Conservation (phyloP, 2,888 invertebrate species). For the Hanleya hanleyi region DNA sequence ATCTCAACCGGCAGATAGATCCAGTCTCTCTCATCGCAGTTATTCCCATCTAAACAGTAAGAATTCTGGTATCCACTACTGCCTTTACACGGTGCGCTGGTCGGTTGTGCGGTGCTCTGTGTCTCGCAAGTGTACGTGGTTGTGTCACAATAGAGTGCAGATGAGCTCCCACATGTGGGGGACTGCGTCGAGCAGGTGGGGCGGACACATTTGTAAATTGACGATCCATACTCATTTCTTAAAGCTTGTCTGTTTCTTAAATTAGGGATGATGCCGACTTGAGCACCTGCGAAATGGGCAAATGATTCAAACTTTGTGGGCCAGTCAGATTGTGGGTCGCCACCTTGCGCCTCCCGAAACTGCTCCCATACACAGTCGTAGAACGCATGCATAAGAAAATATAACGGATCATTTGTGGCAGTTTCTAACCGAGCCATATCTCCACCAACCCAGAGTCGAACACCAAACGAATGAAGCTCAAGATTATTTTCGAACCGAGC, state of each 20-base stretch:
- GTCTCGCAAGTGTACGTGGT: neutral
- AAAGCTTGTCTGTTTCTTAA: conserved; percentile 50
- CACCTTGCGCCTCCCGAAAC: conserved; percentile 27
- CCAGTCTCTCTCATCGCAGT: conserved; percentile 58
- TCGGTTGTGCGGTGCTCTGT: neutral
- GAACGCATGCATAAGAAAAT: conserved; percentile 56
- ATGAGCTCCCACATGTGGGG: neutral
- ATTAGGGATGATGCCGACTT: conserved; percentile 50
- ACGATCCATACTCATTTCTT: conserved; percentile 33
- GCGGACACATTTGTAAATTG: conserved; percentile 40
- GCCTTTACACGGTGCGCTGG: neutral
- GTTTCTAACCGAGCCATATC: conserved; percentile 57
- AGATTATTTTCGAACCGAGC: conserved; percentile 49
- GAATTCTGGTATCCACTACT: conserved; percentile 45
- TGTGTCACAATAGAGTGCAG: neutral
- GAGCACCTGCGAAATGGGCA: conserved; percentile 36
- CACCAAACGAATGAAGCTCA: conserved; percentile 58
- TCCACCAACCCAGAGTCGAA: conserved; percentile 58
- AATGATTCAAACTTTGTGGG: conserved; percentile 1
- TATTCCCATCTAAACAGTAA: conserved; percentile 57
- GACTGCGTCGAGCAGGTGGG: neutral
- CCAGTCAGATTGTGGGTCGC: neutral
- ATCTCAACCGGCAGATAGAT: conserved; percentile 60
- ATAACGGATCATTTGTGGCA: conserved; percentile 56
- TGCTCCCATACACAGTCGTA: conserved; percentile 55